Evolutionary conservation across 2,888 invertebrate species (phyloP).

Genomic region (Callinectes sapidus): DNA sequence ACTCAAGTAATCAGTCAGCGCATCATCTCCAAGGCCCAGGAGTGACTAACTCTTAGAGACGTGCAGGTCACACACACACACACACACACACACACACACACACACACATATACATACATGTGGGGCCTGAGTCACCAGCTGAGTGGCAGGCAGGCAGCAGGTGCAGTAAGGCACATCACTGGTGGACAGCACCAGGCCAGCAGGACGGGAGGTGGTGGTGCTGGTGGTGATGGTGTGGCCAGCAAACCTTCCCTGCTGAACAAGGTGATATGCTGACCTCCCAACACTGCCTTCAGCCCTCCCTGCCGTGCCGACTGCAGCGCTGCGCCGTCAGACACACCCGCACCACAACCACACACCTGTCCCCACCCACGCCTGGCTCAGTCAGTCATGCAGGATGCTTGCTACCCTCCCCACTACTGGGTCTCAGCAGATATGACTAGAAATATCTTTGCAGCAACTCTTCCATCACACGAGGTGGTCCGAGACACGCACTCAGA

Average conservation of each 20-base stretch:
- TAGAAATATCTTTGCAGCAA: constrained; percentile 36
- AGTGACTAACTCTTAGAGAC: neutral
- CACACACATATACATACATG: neutral
- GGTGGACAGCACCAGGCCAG: neutral
- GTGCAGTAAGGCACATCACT: neutral
- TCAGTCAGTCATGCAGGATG: constrained; percentile 50
- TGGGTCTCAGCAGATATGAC: constrained; percentile 66
- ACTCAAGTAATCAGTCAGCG: neutral
- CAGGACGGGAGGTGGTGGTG: neutral
- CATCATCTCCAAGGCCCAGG: neutral
- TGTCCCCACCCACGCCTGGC: neutral
- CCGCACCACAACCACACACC: neutral
- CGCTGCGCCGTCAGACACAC: neutral
- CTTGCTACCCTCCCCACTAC: constrained; percentile 47
- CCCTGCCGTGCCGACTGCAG: neutral
- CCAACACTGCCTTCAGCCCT: neutral
- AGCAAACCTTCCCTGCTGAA: neutral
- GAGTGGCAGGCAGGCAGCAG: neutral
- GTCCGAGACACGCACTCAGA: neutral
- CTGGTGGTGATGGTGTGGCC: neutral
- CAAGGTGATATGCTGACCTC: neutral
- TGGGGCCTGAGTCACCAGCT: neutral
- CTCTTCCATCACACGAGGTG: neutral
- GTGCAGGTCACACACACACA: neutral
- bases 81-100: no score